Conservation (phyloP, 2,888 invertebrate species). For the Andrena trimmerana region DNA sequence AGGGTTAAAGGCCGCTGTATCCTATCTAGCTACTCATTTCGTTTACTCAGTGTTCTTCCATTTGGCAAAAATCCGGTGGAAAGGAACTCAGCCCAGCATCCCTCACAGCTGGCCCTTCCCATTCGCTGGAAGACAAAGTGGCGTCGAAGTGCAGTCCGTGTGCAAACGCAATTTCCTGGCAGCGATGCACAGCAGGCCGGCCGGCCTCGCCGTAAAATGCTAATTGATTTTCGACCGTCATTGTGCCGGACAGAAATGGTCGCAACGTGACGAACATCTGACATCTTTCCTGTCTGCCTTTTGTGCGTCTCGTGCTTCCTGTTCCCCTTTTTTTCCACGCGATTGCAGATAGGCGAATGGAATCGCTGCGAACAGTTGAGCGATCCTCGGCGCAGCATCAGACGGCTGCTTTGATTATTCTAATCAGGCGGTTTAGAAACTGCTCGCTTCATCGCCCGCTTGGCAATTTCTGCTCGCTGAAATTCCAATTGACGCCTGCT, state of each 20-base stretch:
- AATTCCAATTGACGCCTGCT: conserved; percentile 1
- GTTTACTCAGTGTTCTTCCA: not conserved
- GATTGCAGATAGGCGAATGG: conserved; percentile 35
- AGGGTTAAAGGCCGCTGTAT: no score
- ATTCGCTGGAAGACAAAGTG: conserved; percentile 11
- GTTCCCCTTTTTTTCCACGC: conserved; percentile 35
- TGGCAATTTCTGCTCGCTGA: not conserved
- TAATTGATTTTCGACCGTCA: conserved; percentile 58
- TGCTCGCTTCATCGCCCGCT: not conserved
- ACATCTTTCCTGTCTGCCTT: conserved; percentile 36
- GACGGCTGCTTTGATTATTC: not conserved
- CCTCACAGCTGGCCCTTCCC: conserved; percentile 10
- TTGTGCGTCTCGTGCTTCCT: conserved; percentile 27
- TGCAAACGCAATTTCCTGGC: conserved; percentile 34
- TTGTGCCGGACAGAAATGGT: conserved; percentile 30
- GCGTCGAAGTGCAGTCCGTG: conserved; percentile 34
- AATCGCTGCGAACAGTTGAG: not conserved
- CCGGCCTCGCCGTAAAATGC: conserved; percentile 58
- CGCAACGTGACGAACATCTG: conserved; percentile 49
- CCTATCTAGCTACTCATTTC: no score
- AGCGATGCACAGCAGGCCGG: conserved; percentile 6
- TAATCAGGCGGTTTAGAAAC: conserved; percentile 12
- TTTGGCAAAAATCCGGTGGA: not conserved
- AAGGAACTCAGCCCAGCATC: not conserved
- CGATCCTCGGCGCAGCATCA: not conserved